A percentile compares a stretch with the other conserved stretches of the same genome.
phyloP scores from a whole-genome alignment of 2,888 invertebrate species.

The Perizoma flavofasciatum region DNA sequence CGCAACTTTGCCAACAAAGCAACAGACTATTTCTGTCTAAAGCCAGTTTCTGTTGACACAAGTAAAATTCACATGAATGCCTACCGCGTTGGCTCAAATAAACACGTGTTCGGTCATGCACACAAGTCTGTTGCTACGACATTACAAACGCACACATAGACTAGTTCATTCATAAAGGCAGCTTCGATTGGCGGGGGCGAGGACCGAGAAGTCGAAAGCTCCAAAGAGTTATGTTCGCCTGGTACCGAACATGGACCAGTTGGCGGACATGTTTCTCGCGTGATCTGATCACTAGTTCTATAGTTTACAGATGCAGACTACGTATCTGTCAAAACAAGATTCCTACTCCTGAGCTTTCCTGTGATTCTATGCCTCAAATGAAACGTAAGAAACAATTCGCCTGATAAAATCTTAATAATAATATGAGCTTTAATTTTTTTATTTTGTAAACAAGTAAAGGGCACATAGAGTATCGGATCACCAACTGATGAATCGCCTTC shows the following conservation, averaged over 20 bases:
- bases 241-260: conserved; percentile 67
- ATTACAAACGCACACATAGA: conserved; percentile 55
- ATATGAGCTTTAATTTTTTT: too few species aligned
- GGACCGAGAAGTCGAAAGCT: conserved; percentile 65
- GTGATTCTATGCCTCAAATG: too few species aligned
- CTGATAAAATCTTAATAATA: too few species aligned
- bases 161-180: conserved; percentile 65
- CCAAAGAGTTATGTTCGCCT: conserved; percentile 63
- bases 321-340: too few species aligned
- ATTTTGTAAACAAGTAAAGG: too few species aligned
- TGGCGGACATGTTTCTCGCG: conserved; percentile 68
- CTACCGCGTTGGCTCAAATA: conserved; percentile 72
- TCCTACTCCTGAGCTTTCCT: too few species aligned
- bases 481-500: too few species aligned
- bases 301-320: neutral
- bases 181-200: conserved; percentile 66
- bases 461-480: too few species aligned
- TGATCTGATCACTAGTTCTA: conserved; percentile 43
- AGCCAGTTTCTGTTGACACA: conserved; percentile 76
- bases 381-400: too few species aligned
- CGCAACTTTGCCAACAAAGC: conserved; percentile 73
- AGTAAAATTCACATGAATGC: conserved; percentile 82
- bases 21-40: conserved; percentile 72
- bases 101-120: conserved; percentile 72
- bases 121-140: conserved; percentile 46